Base-by-base conservation (phyloP, 2,888 invertebrate genomes). In the Callyntrura sp. region DNA sequence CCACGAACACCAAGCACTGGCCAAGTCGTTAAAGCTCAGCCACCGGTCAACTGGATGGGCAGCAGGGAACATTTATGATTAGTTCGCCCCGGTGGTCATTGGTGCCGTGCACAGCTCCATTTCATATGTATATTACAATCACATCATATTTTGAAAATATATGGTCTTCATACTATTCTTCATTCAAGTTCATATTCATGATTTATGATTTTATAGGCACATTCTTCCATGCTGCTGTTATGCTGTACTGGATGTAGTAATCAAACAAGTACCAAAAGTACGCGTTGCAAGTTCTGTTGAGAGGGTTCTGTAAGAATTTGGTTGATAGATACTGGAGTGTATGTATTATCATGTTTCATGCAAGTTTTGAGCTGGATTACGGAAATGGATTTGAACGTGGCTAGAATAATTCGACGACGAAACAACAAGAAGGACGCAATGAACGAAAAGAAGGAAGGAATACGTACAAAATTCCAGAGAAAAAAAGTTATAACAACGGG, bases 381-480 rank as follows among this genome's bases (percentile, higher is more conserved):
- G 90, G 90, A 90, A 90, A 86, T 90, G 85, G 82, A 90, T 73
- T 85, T 82, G 90, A 86, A 90, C 90, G 90, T 90, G 90, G 90
- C 90, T 82, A 65, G 90, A 90, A 90, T 90, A 85, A 85, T 89
- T 79, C 78, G 65, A 17, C 57, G 9, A 43, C n/a, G 43, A 35
- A n/a, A 51, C 12, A 51, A 51, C 12, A 51, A 51, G 14, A 62
- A 25, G 62, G 25, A 51, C 78, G 55, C 35, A 60, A 79, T 17
- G 79, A 82, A 48, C 25, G 45, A 73, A 12, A 76, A 25, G 48
- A 78, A 78, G 55, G 60, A 60, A 60, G 48, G 57, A 76, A 62
- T 60, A 78, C 45, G 20, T 55, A 85, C 60, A 79, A 79, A 43
- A 79, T 17, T 35, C 35, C 48, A 17, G 9, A 14, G n/a, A n/a